These are phyloP conservation scores for Hanleya hanleyi DNA, from an alignment of 2,888 invertebrate genomes.

Conservation along the genomic window DNA sequence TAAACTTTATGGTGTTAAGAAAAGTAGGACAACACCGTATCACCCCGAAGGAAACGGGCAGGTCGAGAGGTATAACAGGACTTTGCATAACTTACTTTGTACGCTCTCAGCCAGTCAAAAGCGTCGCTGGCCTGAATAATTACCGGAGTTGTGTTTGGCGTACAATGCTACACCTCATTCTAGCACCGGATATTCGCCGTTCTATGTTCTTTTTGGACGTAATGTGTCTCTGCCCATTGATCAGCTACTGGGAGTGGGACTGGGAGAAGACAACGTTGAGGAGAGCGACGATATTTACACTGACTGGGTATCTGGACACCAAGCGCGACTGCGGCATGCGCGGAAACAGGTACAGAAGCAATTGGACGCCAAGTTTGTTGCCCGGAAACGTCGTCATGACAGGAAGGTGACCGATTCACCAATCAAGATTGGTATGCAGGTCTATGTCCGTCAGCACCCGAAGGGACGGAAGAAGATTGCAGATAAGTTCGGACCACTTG, in stretches of 20 bases:
- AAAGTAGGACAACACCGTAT: slow-evolving; percentile 22
- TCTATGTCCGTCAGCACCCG: slow-evolving; percentile 13
- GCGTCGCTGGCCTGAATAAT: slow-evolving; percentile 23
- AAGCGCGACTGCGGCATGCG: slow-evolving; percentile 6
- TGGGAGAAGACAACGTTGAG: neutral
- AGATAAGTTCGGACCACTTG: slow-evolving; percentile 3
- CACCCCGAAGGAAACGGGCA: slow-evolving; percentile 28
- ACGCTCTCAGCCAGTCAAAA: slow-evolving; percentile 20
- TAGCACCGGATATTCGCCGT: slow-evolving; percentile 10
- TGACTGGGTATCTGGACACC: slow-evolving; percentile 14
- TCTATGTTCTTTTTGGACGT: neutral
- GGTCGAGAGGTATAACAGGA: slow-evolving; percentile 24
- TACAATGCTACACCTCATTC: slow-evolving; percentile 15
- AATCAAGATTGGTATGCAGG: slow-evolving; percentile 6
- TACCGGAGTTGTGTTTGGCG: slow-evolving; percentile 19
- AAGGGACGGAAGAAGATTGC: slow-evolving; percentile 11
- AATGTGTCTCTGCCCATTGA: neutral
- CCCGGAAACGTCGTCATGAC: neutral
- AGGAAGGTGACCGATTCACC: neutral
- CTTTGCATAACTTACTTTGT: slow-evolving; percentile 22
- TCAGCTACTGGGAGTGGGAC: neutral
- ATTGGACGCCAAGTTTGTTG: neutral
- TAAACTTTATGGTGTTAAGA: slow-evolving; percentile 20
- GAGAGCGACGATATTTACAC: neutral
- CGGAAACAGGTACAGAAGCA: neutral